Base-by-base conservation (phyloP, 2,888 invertebrate genomes). In the Limulus polyphemus region DNA sequence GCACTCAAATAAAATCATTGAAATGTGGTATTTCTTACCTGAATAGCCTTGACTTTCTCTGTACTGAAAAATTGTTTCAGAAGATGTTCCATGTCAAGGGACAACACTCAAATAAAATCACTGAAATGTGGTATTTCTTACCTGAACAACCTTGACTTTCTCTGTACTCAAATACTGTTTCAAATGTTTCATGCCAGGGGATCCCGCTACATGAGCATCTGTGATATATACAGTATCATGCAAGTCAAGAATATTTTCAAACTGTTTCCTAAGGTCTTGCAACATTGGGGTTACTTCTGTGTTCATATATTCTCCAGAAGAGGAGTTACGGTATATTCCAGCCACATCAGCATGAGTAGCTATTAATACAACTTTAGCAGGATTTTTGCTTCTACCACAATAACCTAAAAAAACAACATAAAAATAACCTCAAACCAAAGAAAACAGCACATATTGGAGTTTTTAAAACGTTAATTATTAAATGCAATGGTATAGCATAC, bases 291-390 rank as follows among this genome's bases (percentile, higher is more conserved):
- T 32, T 32, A 32, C 32, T 32, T 32, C 32, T 32, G 32, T 32
- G 3, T 32, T 32, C 32, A 32, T 32, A 9, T 80, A 82, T 69
- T 82, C 82, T 32, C 83, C 83, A 58, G 79, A 76, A 56, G 79
- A 76, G 10, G 65, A 16, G 57, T 79, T 80, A 70, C 79, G 79
- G 11, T 77, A 76, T 55, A 81, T 80, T 56, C 79, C 72, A 1
- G 78, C 78, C 14, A 76, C 74, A 69, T 84, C 83, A 3, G 82
- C 83, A 71, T 85, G 84, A 0, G 84, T 84, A 9, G 82, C 85
- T 4, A 85, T 78, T 52, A 86, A 74, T 11, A 83, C 75, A n/a
- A 85, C 78, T 60, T 76, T 74, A 0, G 80, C 77, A 14, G 78
- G 74, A 66, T 78, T 76, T 17, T 77, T 75, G 2, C 79, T 79